phyloP scores from a whole-genome alignment of 2,888 invertebrate genomes.

The Stenotaenia linearis region DNA sequence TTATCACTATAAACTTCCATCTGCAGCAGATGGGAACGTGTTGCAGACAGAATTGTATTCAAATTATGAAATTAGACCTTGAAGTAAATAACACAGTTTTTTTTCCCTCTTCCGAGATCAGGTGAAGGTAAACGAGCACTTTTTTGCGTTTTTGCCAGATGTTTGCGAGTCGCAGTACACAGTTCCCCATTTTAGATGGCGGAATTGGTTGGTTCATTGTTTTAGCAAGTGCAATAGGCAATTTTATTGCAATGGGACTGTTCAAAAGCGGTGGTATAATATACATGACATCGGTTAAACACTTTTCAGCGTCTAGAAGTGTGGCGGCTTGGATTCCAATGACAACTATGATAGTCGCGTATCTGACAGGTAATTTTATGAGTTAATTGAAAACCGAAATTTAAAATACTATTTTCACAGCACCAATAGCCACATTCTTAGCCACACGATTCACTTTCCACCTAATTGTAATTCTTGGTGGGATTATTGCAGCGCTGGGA shows the following conservation, averaged over 20 bases:
- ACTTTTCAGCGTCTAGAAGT: neutral
- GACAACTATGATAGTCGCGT: neutral
- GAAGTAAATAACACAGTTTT: too few species aligned
- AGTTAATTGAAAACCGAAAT: too few species aligned
- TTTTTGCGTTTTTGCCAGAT: neutral
- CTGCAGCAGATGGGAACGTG: too few species aligned
- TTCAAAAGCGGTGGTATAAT: constrained; percentile 8
- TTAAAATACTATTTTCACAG: neutral
- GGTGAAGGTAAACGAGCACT: too few species aligned
- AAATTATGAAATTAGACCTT: too few species aligned
- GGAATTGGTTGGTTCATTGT: neutral
- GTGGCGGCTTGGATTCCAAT: constrained; percentile 19
- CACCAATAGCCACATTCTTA: neutral
- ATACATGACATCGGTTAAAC: neutral
- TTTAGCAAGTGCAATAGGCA: neutral
- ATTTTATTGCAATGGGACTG: constrained; percentile 3
- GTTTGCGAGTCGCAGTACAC: neutral
- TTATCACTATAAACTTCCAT: too few species aligned
- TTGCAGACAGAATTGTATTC: too few species aligned
- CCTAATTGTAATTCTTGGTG: neutral
- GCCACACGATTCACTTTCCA: neutral
- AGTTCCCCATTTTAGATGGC: neutral
- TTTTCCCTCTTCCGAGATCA: too few species aligned
- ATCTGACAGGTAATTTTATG: neutral
- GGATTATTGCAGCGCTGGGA: neutral